Conservation (phyloP, 2,888 invertebrate genomes). For the Shargacucullia verbasci region DNA sequence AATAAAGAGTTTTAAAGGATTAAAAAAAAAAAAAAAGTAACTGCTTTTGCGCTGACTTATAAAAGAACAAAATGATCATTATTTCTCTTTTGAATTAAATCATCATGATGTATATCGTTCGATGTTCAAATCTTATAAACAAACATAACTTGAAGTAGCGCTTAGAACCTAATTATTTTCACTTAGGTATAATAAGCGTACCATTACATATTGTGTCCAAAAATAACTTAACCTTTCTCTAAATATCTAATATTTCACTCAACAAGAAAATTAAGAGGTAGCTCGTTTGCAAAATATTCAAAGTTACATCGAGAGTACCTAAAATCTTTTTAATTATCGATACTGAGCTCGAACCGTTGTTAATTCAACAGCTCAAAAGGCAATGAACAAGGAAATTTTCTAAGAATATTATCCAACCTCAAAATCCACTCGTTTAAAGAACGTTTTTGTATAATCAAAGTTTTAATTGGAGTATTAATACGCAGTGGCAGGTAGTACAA, state of each 20-base stretch:
- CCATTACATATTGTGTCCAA: too few species aligned
- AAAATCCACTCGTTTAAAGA: conserved; percentile 33
- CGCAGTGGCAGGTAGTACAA: conserved; percentile 51
- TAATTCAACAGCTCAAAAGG: conserved; percentile 30
- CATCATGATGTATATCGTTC: too few species aligned
- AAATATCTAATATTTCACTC: background rate
- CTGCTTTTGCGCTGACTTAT: too few species aligned
- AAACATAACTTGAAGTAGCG: too few species aligned
- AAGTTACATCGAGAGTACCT: conserved; percentile 24
- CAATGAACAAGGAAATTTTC: conserved; percentile 23
- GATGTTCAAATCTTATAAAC: too few species aligned
- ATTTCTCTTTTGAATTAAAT: too few species aligned
- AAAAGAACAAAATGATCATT: too few species aligned
- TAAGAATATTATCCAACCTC: conserved; percentile 32
- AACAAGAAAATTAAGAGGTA: conserved; percentile 6
- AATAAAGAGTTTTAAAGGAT: too few species aligned
- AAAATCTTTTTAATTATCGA: conserved; percentile 42
- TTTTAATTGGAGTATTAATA: conserved; percentile 78
- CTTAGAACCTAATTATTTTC: too few species aligned
- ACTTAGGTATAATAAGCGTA: too few species aligned
- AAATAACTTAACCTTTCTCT: background rate
- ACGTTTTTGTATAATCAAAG: conserved; percentile 64
- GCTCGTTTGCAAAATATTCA: conserved; percentile 15
- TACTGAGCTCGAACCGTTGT: conserved; percentile 6
- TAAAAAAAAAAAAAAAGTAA: too few species aligned